Percentiles rank a stretch among this genome's conserved stretches.
phyloP scores from a whole-genome alignment of 2,797 vertebrate genomes.

The Erethizon dorsatum region DNA sequence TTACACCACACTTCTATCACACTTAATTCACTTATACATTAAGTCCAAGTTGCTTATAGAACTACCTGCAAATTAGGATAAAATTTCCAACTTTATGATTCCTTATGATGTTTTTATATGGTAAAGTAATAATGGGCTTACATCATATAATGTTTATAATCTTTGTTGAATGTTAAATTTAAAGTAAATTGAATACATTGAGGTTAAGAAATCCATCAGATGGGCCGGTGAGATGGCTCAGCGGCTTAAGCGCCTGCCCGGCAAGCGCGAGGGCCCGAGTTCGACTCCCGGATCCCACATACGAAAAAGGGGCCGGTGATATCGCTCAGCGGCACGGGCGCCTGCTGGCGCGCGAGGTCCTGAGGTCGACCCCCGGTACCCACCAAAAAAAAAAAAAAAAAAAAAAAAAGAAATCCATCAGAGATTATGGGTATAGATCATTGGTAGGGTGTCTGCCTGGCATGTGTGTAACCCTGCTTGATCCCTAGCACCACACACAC shows the following conservation, averaged over 20 bases:
- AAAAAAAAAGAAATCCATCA: not conserved
- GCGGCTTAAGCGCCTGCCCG: no score
- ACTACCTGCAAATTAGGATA: not conserved
- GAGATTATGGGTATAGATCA: not conserved
- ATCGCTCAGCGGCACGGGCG: no score
- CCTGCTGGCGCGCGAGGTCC: no score
- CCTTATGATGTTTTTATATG: not conserved
- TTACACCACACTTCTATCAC: not conserved
- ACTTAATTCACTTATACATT: not conserved
- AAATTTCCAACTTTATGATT: not conserved
- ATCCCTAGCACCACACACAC: not conserved
- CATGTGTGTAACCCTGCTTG: not conserved
- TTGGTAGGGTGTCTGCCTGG: not conserved
- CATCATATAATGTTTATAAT: not conserved
- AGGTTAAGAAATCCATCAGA: not conserved
- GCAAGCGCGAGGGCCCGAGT: no score
- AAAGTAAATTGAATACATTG: not conserved
- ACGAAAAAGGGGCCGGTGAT: no score
- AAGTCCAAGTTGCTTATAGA: slow-evolving; percentile 20
- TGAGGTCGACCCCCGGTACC: no score
- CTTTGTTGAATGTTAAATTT: slow-evolving; percentile 5
- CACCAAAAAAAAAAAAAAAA: no score
- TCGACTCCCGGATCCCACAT: no score
- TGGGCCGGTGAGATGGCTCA: no score
- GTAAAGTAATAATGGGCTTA: not conserved